Evolutionary conservation across 1,140 invertebrate genomes (phyloP).

Genomic region (Drosophila kohkoa): DNA sequence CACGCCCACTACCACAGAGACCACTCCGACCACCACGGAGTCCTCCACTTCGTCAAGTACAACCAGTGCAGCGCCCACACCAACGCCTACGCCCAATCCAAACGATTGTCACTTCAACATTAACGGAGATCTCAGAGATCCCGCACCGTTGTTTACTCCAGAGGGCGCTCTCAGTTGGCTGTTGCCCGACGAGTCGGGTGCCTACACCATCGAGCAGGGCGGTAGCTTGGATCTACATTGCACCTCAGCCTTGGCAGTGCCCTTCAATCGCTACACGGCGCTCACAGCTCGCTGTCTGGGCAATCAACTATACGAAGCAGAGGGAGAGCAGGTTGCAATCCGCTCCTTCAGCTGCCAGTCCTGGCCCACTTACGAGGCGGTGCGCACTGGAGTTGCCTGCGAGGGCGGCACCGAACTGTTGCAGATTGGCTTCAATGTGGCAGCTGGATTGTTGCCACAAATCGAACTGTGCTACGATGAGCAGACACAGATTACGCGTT

Average conservation of each 20-base stretch:
- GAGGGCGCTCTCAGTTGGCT: constrained; percentile 62
- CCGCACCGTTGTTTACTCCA: constrained; percentile 66
- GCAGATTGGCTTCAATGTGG: constrained; percentile 71
- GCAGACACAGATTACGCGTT: constrained; percentile 57
- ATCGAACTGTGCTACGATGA: constrained; percentile 69
- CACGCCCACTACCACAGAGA: not conserved
- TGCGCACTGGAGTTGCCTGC: constrained; percentile 57
- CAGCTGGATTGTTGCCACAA: constrained; percentile 58
- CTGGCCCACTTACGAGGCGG: constrained; percentile 67
- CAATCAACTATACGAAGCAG: constrained; percentile 53
- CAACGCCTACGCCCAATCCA: constrained; percentile 32
- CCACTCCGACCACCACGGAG: not conserved
- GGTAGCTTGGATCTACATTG: constrained; percentile 66
- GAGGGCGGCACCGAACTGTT: constrained; percentile 58
- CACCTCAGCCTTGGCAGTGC: constrained; percentile 51
- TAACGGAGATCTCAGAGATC: constrained; percentile 68
- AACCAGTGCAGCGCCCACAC: constrained; percentile 7
- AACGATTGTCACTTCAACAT: constrained; percentile 63
- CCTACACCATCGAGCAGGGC: constrained; percentile 53
- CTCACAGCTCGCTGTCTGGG: constrained; percentile 59
- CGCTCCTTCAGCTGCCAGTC: constrained; percentile 63
- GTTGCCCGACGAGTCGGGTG: constrained; percentile 47
- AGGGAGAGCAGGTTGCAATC: constrained; percentile 42
- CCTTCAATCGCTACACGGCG: constrained; percentile 60
- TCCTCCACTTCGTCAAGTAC: constrained; percentile 10